Evolutionary conservation across 2,888 invertebrate genomes (phyloP).

Genomic region (Arge pagana): DNA sequence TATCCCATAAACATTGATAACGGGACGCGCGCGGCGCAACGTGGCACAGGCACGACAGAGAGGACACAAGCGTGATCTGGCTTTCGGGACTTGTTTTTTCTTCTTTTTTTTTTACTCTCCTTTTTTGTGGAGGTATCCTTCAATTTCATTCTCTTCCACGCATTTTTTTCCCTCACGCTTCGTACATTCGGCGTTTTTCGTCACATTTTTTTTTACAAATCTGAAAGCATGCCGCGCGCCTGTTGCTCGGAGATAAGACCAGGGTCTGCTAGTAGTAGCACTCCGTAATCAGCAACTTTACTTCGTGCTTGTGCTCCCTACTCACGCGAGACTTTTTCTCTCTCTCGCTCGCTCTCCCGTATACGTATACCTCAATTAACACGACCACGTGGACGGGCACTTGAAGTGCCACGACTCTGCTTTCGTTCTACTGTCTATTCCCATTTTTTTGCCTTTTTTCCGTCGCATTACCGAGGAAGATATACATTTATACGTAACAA

Average conservation of each 20-base stretch:
- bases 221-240: slow-evolving; percentile 12
- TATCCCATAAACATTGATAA: slow-evolving; percentile 20
- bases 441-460: no score
- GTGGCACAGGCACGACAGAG: slow-evolving; percentile 12
- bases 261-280: slow-evolving; percentile 18
- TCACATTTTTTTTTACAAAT: neutral
- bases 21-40: no score
- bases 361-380: slow-evolving; percentile 5
- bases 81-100: slow-evolving; percentile 18
- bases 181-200: no score
- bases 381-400: slow-evolving; percentile 1
- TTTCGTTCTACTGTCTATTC: no score
- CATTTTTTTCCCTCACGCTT: no score
- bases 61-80: slow-evolving; percentile 16
- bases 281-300: slow-evolving; percentile 16
- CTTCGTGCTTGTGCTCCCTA: no score
- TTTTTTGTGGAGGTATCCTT: neutral
- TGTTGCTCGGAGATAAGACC: no score
- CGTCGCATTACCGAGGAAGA: no score
- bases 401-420: no score
- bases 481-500: no score
- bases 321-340: no score
- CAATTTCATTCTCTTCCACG: neutral
- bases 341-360: no score
- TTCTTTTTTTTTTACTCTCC: slow-evolving; percentile 13